A percentile compares a stretch with the other conserved stretches of the same genome.
Conservation (phyloP, 2,888 invertebrate species). For the Odiellus spinosus region DNA sequence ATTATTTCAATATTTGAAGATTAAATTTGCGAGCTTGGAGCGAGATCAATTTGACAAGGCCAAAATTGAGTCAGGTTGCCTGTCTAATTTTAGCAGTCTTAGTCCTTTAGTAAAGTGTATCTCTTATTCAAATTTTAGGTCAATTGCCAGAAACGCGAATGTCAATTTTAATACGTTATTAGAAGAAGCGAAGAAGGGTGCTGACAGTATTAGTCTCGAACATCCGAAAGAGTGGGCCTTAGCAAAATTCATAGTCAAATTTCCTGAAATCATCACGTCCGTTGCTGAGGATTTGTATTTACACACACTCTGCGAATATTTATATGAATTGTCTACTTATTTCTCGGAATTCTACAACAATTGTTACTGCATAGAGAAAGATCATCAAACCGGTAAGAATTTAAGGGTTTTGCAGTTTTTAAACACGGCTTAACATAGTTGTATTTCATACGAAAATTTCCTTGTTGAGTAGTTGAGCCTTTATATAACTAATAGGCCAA, state of each 20-base stretch:
- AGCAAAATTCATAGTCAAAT: slow-evolving; percentile 53
- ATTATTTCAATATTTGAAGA: no score
- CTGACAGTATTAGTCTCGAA: slow-evolving; percentile 45
- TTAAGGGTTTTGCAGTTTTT: background rate
- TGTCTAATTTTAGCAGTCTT: no score
- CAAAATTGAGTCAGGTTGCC: no score
- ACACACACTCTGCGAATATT: slow-evolving; percentile 81
- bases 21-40: no score
- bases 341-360: slow-evolving; percentile 95
- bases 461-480: background rate
- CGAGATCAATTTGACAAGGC: no score
- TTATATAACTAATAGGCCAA: background rate
- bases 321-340: slow-evolving; percentile 80
- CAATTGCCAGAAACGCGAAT: slow-evolving; percentile 34
- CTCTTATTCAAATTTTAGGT: slow-evolving; percentile 24
- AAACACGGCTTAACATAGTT: no score
- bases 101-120: background rate
- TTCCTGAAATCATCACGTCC: slow-evolving; percentile 69
- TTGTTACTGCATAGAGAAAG: slow-evolving; percentile 94
- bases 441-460: no score
- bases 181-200: slow-evolving; percentile 41
- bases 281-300: slow-evolving; percentile 64
- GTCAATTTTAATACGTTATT: slow-evolving; percentile 35
- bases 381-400: slow-evolving; percentile 39
- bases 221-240: slow-evolving; percentile 92